phyloP scores from a whole-genome alignment of 2,113 vertebrate species.

The Phoenicopterus ruber region DNA sequence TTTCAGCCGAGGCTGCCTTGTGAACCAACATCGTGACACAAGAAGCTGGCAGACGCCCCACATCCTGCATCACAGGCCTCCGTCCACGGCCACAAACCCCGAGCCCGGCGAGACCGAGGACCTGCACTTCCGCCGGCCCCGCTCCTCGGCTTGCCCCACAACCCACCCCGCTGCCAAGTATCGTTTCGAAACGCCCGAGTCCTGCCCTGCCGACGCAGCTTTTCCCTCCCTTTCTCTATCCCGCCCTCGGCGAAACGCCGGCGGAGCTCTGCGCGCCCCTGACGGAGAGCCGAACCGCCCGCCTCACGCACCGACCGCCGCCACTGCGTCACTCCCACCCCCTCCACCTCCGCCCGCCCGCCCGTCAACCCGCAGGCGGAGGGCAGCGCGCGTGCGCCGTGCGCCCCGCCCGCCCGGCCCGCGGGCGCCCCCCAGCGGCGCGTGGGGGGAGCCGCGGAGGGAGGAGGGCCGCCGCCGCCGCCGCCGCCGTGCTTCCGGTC shows the following conservation, averaged over 20 bases:
- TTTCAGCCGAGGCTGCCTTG: not conserved
- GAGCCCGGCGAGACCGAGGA: accelerated
- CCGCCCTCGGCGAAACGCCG: no score
- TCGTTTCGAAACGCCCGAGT: not conserved
- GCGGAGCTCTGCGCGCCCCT: accelerated
- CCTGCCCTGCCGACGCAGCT: no score
- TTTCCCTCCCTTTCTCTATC: no score
- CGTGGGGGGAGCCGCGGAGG: not conserved
- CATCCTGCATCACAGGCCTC: accelerated
- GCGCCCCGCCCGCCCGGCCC: not conserved
- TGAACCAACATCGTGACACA: accelerated
- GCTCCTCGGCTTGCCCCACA: no score
- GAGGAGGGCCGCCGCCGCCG: not conserved
- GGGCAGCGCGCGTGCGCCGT: not conserved
- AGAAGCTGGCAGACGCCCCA: accelerated
- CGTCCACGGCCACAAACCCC: accelerated
- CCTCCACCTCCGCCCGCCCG: not conserved
- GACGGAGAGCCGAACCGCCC: accelerated
- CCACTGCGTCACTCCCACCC: not conserved
- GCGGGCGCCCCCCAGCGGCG: not conserved
- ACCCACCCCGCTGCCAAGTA: accelerated
- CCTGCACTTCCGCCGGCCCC: not conserved
- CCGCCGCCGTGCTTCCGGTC: slow-evolving; percentile 1
- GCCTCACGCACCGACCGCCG: accelerated
- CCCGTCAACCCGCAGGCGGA: no score